These are phyloP conservation scores for Cyprinodon variegatus DNA, from an alignment of 2,113 vertebrate species.

Conservation along the genomic window DNA sequence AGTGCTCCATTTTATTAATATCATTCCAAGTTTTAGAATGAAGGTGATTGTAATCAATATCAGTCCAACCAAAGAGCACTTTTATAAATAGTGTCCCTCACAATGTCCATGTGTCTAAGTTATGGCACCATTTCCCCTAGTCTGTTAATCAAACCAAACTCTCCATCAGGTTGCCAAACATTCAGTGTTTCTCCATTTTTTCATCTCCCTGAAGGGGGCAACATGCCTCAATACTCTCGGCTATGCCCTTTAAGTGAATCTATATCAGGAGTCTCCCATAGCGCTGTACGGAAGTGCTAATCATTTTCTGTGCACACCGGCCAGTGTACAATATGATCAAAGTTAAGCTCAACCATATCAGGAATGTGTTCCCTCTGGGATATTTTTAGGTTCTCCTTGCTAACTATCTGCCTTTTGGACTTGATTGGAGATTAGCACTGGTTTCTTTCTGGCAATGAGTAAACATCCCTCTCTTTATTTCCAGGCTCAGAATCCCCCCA, in stretches of 20 bases:
- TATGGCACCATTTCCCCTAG: not conserved
- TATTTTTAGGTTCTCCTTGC: conserved; percentile 76
- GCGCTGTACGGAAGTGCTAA: conserved; percentile 71
- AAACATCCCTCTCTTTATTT: conserved; percentile 84
- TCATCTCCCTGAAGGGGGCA: conserved; percentile 45
- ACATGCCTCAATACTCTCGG: conserved; percentile 31
- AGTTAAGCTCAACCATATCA: conserved; percentile 63
- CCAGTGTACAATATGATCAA: conserved; percentile 66
- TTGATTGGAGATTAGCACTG: conserved; percentile 81
- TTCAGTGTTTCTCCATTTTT: conserved; percentile 43
- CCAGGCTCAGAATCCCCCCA: conserved; percentile 68
- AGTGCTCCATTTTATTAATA: no score
- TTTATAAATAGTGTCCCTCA: no score
- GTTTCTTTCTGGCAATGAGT: conserved; percentile 77
- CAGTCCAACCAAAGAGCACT: no score
- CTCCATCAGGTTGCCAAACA: conserved; percentile 47
- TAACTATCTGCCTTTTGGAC: conserved; percentile 76
- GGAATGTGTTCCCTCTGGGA: conserved; percentile 64
- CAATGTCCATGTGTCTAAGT: not conserved
- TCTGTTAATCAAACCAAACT: conserved; percentile 15
- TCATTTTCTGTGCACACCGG: conserved; percentile 71
- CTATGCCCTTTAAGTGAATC: conserved; percentile 52
- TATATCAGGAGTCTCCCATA: conserved; percentile 61
- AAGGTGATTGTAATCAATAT: no score
- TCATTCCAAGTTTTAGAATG: no score